Conservation (phyloP, 2,888 invertebrate species). For the Mesochorus sp. region DNA sequence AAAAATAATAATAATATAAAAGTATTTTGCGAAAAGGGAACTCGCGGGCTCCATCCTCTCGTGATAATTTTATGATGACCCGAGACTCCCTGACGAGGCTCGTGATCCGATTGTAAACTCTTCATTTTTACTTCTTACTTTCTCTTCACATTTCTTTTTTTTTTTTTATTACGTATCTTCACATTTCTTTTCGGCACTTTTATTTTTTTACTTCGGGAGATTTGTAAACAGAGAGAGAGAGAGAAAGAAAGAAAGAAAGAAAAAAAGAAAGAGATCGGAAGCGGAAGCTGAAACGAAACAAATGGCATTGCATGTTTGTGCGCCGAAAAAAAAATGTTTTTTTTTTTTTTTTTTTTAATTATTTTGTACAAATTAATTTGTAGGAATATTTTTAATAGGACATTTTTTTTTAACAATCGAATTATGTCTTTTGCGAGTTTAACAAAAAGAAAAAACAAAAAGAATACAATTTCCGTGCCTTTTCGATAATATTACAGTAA, state of each 20-base stretch:
- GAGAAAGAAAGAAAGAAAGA: not conserved
- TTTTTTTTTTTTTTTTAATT: no score
- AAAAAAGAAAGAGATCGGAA: not conserved
- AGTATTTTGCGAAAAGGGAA: slow-evolving; percentile 62
- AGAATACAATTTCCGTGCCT: slow-evolving; percentile 57
- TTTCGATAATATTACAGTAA: slow-evolving; percentile 55
- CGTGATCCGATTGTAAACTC: slow-evolving; percentile 58
- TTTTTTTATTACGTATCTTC: slow-evolving; percentile 20
- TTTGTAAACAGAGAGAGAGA: not conserved
- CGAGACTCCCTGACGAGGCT: slow-evolving; percentile 61
- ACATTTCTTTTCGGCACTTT: slow-evolving; percentile 17
- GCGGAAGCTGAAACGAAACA: slow-evolving; percentile 5
- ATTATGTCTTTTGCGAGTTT: slow-evolving; percentile 33
- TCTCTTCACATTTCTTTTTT: slow-evolving; percentile 8
- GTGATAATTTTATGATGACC: slow-evolving; percentile 61
- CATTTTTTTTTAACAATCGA: slow-evolving; percentile 16
- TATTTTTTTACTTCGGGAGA: slow-evolving; percentile 30
- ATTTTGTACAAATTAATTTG: slow-evolving; percentile 63
- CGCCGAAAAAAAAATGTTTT: slow-evolving; percentile 8
- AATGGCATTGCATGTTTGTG: slow-evolving; percentile 30
- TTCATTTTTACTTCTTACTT: slow-evolving; percentile 34
- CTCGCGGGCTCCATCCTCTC: slow-evolving; percentile 57
- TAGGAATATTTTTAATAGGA: slow-evolving; percentile 47
- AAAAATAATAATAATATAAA: slow-evolving; percentile 27
- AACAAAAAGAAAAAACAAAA: slow-evolving; percentile 28